phyloP scores from a whole-genome alignment of 2,797 vertebrate genomes.

The Ceyx erithaca region DNA sequence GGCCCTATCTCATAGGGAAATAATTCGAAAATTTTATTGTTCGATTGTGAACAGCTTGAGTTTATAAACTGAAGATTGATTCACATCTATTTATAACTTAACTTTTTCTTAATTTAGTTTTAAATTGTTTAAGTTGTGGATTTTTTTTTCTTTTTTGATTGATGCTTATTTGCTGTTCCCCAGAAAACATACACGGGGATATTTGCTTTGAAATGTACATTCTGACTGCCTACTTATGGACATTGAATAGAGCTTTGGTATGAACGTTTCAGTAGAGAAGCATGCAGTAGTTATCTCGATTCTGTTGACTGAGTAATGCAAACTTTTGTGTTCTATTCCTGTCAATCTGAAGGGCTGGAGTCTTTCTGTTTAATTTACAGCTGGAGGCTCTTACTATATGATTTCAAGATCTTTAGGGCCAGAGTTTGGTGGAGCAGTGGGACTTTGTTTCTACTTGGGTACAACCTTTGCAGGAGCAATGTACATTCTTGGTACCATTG shows the following conservation, averaged over 20 bases:
- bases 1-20: background rate
- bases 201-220: background rate
- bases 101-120: background rate
- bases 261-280: background rate
- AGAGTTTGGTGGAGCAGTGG: slow-evolving; percentile 95
- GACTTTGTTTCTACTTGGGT: slow-evolving; percentile 95
- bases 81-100: background rate
- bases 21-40: background rate
- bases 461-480: slow-evolving; percentile 97
- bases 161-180: background rate
- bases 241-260: background rate
- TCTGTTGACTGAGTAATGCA: background rate
- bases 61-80: background rate
- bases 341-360: background rate
- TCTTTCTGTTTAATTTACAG: slow-evolving; percentile 72
- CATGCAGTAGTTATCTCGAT: background rate
- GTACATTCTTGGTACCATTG: slow-evolving; percentile 97
- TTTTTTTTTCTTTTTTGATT: background rate
- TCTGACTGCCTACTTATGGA: background rate
- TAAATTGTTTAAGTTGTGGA: background rate
- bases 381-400: slow-evolving; percentile 97
- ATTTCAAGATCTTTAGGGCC: slow-evolving; percentile 95
- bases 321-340: background rate
- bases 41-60: background rate
- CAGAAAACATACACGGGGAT: background rate